A percentile compares a stretch with the other conserved stretches of the same genome.
Evolutionary conservation across 2,797 vertebrate genomes (phyloP).

Genomic region (Ctenopoma multispine): DNA sequence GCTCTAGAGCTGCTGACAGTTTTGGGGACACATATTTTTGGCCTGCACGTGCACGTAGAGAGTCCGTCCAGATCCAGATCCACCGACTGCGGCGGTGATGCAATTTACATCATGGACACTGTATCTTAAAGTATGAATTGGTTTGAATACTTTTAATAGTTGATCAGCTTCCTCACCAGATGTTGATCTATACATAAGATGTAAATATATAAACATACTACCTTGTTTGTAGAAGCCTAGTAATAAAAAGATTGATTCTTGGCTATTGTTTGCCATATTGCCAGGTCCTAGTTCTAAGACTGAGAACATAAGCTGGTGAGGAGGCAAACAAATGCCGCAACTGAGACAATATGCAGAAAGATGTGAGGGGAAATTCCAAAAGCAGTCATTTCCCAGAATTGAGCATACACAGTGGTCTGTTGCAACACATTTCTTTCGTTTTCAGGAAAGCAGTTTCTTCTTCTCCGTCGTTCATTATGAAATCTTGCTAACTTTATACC

Average conservation of each 20-base stretch:
- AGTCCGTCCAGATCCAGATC: too few relatives aligned
- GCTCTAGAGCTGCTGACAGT: too few relatives aligned
- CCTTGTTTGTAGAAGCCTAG: too few relatives aligned
- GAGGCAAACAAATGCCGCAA: not conserved
- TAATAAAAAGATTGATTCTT: too few relatives aligned
- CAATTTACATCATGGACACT: too few relatives aligned
- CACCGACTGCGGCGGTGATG: too few relatives aligned
- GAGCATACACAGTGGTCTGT: constrained; percentile 4
- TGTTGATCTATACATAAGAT: not conserved
- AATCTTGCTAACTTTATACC: not conserved
- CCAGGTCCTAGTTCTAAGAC: not conserved
- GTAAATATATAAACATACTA: not conserved
- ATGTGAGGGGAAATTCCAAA: constrained; percentile 52
- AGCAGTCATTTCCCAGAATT: constrained; percentile 46
- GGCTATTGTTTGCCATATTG: not conserved
- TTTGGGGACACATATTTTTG: too few relatives aligned
- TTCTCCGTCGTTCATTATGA: not conserved
- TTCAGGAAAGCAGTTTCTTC: not conserved
- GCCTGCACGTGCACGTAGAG: too few relatives aligned
- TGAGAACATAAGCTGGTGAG: not conserved
- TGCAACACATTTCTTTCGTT: constrained; percentile 33
- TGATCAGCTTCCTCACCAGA: too few relatives aligned
- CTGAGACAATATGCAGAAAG: not conserved
- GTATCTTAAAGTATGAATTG: too few relatives aligned
- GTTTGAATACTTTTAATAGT: too few relatives aligned